Percentiles rank a stretch among this genome's conserved stretches.
Conservation (phyloP, 2,797 vertebrate species). For the Smutsia gigantea region DNA sequence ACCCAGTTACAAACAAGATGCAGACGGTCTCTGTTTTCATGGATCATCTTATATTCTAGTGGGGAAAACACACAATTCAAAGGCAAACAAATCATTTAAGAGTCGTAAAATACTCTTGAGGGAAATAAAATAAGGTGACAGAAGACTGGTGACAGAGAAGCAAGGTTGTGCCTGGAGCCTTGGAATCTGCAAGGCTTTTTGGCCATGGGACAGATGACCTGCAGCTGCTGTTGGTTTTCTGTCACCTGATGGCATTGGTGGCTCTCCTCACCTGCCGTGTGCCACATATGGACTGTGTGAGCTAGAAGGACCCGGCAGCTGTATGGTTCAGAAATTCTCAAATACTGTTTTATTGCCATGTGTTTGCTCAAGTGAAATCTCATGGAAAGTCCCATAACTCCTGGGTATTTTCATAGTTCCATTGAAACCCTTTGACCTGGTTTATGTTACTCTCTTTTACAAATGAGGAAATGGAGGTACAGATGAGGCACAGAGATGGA, state of each 20-base stretch:
- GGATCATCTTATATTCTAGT: not conserved
- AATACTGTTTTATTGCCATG: not conserved
- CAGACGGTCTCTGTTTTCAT: not conserved
- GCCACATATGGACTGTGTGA: fast-evolving
- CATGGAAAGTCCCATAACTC: not conserved
- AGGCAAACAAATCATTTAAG: not conserved
- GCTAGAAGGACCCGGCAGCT: not conserved
- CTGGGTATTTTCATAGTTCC: not conserved
- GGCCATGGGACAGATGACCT: not conserved
- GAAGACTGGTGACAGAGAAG: not conserved
- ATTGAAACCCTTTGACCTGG: not conserved
- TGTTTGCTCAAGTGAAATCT: not conserved
- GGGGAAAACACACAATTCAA: not conserved
- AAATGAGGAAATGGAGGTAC: not conserved
- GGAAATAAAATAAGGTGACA: not conserved
- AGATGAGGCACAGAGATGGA: not conserved
- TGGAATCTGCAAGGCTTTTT: not conserved
- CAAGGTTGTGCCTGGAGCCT: too few species aligned
- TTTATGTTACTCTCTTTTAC: not conserved
- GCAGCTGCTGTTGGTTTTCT: not conserved
- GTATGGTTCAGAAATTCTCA: not conserved
- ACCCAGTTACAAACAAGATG: not conserved
- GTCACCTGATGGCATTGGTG: not conserved
- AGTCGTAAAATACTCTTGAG: not conserved
- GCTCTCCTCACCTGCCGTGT: not conserved